Conservation (phyloP, 2,113 vertebrate genomes). For the Heterocephalus glaber region DNA sequence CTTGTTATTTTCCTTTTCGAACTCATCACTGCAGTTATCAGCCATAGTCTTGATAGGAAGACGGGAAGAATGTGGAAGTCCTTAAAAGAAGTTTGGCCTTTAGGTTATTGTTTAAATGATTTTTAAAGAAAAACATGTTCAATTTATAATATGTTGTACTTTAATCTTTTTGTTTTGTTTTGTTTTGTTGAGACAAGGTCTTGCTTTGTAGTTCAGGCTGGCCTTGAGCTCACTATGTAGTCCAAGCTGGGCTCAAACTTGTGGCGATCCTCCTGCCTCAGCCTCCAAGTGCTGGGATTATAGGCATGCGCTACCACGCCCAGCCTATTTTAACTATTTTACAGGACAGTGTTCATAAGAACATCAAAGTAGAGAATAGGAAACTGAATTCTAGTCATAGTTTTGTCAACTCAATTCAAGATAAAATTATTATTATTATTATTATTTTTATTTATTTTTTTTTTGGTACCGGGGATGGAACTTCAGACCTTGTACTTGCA, state of each 20-base stretch:
- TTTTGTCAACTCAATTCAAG: background rate
- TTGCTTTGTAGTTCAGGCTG: background rate
- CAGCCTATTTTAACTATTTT: background rate
- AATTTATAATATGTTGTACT: background rate
- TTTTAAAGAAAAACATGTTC: conserved; percentile 24
- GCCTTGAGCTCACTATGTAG: background rate
- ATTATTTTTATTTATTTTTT: too few relatives aligned
- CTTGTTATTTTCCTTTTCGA: conserved; percentile 82
- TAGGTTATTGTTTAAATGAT: conserved; percentile 45
- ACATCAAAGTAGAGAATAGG: background rate
- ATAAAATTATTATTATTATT: background rate
- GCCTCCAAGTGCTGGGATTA: background rate
- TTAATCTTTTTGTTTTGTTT: background rate
- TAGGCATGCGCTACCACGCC: background rate
- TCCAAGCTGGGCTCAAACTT: background rate
- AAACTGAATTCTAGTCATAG: conserved; percentile 5
- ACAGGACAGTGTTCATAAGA: background rate
- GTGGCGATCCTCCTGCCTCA: background rate
- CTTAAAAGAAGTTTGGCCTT: conserved; percentile 58
- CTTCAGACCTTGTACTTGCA: too few relatives aligned
- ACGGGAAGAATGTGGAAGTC: conserved; percentile 68
- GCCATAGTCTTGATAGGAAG: conserved; percentile 81
- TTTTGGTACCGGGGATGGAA: too few relatives aligned
- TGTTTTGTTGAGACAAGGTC: background rate
- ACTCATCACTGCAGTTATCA: conserved; percentile 86